phyloP scores from a whole-genome alignment of 37 sponge, comb jelly and placozoan species.

The Chondrilla cf. caribensis region DNA sequence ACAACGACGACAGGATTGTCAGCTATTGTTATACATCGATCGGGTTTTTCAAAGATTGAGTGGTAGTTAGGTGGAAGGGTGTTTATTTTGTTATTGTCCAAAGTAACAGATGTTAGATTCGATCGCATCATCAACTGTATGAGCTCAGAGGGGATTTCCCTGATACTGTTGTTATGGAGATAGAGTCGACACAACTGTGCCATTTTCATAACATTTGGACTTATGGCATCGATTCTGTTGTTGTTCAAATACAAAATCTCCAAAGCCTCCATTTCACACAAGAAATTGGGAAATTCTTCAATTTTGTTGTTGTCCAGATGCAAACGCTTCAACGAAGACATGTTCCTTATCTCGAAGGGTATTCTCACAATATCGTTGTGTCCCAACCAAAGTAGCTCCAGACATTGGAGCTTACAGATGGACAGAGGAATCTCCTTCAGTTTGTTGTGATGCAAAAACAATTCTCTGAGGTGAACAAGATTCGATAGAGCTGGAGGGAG shows the following conservation, averaged over 20 bases:
- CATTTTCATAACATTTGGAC: slow-evolving; percentile 29
- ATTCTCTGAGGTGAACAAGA: slow-evolving; percentile 45
- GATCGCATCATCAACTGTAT: not conserved
- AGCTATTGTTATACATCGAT: not conserved
- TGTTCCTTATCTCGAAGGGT: slow-evolving; percentile 40
- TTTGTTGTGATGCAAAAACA: slow-evolving; percentile 62
- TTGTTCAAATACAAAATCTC: slow-evolving; percentile 66
- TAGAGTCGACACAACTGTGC: slow-evolving; percentile 39
- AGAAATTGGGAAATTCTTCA: slow-evolving; percentile 33
- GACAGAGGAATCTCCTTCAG: slow-evolving; percentile 39
- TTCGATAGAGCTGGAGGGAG: slow-evolving; percentile 46
- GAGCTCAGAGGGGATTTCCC: slow-evolving; percentile 39
- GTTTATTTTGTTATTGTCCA: slow-evolving; percentile 58
- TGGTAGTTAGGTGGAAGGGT: slow-evolving; percentile 32
- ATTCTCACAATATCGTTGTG: slow-evolving; percentile 47
- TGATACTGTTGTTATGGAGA: slow-evolving; percentile 62
- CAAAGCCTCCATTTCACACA: slow-evolving; percentile 39
- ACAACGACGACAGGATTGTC: not conserved
- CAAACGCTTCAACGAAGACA: slow-evolving; percentile 41
- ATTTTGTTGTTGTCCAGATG: slow-evolving; percentile 66
- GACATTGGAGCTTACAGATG: slow-evolving; percentile 31
- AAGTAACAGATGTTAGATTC: slow-evolving; percentile 28
- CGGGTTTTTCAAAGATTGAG: not conserved
- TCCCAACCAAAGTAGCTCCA: slow-evolving; percentile 68
- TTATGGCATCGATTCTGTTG: slow-evolving; percentile 34